A percentile compares a stretch with the other conserved stretches of the same genome.
phyloP scores from a whole-genome alignment of 2,797 vertebrate species.

The Sebastes cheni region DNA sequence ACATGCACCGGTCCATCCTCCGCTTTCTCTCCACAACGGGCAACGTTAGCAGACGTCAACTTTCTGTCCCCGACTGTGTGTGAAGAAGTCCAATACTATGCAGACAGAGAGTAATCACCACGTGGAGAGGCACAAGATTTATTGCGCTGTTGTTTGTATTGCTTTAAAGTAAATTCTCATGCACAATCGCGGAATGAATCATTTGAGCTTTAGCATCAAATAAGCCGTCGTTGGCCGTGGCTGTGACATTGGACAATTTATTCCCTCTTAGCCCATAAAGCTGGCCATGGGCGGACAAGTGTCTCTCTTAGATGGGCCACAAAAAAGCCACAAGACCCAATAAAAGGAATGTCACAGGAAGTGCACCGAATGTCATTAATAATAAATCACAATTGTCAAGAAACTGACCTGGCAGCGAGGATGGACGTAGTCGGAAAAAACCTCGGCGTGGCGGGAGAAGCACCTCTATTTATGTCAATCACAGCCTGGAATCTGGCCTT shows the following conservation, averaged over 20 bases:
- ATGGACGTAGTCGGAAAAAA: constrained; percentile 70
- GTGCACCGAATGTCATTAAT: constrained; percentile 84
- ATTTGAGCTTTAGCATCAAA: constrained; percentile 78
- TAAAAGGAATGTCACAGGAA: constrained; percentile 86
- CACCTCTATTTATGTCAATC: constrained; percentile 83
- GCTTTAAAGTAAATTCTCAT: constrained; percentile 77
- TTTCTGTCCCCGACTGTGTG: constrained; percentile 48
- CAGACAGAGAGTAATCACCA: constrained; percentile 68
- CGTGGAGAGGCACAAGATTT: constrained; percentile 58
- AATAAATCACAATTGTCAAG: constrained; percentile 84
- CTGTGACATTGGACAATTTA: constrained; percentile 78
- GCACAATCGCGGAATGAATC: constrained; percentile 77
- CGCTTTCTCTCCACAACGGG: constrained; percentile 35
- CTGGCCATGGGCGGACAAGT: constrained; percentile 76
- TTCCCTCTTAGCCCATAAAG: constrained; percentile 75
- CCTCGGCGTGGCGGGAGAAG: constrained; percentile 57
- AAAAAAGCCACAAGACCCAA: constrained; percentile 81
- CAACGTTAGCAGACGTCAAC: constrained; percentile 65
- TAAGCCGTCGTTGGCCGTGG: constrained; percentile 68
- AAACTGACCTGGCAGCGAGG: constrained; percentile 75
- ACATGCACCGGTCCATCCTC: constrained; percentile 34
- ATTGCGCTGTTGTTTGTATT: constrained; percentile 61
- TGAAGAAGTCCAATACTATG: constrained; percentile 60
- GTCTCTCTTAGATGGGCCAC: constrained; percentile 72
- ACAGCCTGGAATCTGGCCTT: constrained; percentile 75